A percentile compares a stretch with the other conserved stretches of the same genome.
These are phyloP conservation scores for Spilarctia lutea DNA, from an alignment of 2,888 invertebrate species.

Conservation along the genomic window DNA sequence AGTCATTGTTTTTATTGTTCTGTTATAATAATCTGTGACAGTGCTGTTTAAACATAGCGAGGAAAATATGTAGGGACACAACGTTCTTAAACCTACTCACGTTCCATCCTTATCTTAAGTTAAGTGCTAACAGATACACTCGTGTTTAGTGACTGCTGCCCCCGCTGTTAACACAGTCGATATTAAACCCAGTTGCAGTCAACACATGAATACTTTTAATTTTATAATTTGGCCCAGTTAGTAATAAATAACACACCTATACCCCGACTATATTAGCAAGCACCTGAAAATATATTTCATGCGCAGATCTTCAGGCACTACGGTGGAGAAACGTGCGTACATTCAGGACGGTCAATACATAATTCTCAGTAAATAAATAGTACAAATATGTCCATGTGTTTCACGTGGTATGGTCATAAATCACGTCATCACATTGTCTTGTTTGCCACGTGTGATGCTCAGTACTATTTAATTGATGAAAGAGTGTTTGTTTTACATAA, in stretches of 20 bases:
- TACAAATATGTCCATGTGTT: neutral
- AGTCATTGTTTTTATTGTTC: neutral
- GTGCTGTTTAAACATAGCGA: neutral
- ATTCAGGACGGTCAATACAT: neutral
- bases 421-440: neutral
- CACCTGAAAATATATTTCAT: neutral
- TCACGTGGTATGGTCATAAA: neutral
- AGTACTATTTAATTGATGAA: neutral
- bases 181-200: no score
- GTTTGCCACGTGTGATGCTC: neutral
- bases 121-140: no score
- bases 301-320: neutral
- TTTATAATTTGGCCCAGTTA: no score
- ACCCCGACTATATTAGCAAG: no score
- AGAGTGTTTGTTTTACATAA: neutral
- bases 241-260: no score
- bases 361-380: neutral
- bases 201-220: no score
- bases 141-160: no score
- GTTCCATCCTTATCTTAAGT: no score
- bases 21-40: neutral
- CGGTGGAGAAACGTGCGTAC: neutral
- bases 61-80: no score
- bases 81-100: no score
- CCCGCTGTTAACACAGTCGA: no score